These are phyloP conservation scores for Nesoenas mayeri DNA, from an alignment of 2,113 vertebrate species.

Conservation along the genomic window DNA sequence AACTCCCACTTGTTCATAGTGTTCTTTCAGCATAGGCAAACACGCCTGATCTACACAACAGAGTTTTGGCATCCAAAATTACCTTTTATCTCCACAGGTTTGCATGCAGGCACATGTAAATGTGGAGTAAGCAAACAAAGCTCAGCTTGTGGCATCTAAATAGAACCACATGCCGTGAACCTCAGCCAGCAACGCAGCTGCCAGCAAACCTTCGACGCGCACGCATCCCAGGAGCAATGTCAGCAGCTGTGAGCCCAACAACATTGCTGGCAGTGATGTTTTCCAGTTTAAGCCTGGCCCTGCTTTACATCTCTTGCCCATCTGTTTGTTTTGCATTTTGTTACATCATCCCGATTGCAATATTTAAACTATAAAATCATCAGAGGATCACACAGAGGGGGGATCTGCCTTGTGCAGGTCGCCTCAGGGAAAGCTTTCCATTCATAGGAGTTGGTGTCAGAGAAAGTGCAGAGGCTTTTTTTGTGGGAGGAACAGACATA, in stretches of 20 bases:
- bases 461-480: conserved; percentile 53
- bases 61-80: neutral
- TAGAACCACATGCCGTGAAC: conserved; percentile 9
- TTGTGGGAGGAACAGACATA: conserved; percentile 45
- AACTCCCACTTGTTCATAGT: neutral
- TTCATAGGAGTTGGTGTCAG: conserved; percentile 32
- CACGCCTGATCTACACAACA: neutral
- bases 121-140: conserved; percentile 45
- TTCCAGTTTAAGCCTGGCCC: conserved; percentile 34
- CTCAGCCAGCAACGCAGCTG: neutral
- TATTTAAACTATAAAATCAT: conserved; percentile 46
- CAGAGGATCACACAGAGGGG: neutral
- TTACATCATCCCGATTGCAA: neutral
- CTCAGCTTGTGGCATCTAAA: conserved; percentile 57
- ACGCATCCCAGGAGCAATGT: conserved; percentile 18
- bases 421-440: conserved; percentile 14
- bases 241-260: conserved; percentile 21
- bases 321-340: conserved; percentile 55
- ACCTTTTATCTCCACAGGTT: conserved; percentile 56
- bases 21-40: neutral
- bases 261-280: conserved; percentile 19
- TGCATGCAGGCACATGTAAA: conserved; percentile 49
- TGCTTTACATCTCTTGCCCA: conserved; percentile 1
- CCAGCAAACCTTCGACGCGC: neutral
- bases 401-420: conserved; percentile 22